Evolutionary conservation across 2,113 vertebrate species (phyloP), one percentile per base, ranked within the genome.

Genomic region (Hemichromis elongatus): DNA sequence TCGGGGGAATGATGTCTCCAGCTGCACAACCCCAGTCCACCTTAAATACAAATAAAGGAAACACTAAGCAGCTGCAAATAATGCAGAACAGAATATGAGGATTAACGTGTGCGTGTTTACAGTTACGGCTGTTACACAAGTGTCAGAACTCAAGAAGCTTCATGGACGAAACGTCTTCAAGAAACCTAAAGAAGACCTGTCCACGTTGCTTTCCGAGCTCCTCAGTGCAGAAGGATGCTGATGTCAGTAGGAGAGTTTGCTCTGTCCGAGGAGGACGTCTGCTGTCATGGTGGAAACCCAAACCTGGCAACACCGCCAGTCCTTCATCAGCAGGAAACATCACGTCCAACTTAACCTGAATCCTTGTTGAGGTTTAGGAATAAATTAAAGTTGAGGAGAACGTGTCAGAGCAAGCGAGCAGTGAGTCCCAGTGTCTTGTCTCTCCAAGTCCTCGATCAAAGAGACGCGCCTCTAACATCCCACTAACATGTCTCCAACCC

Each of bases 261-360:
- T 26, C 21, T 56, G 54, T 7, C 11, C 21, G 4, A 26, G 26
- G 11, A 28, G 54, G 54, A 57, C 7, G 33, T 9, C 33, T 9
- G 33, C 33, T 35, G 7, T 35, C 33, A 9, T 35, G 33, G 33
- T 35, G 7, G 53, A 5, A 57, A 1, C 14, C 55, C 56, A 59
- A 59, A 30, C 1, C 26, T 56, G n/a, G n/a, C 52, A 54, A 1
- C 5, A n/a, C 52, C n/a, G 5, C n/a, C 21, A 26, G 21, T 57
- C 57, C 57, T 4, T 19, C 9, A 28, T 33, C 57, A 61, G 57
- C 28, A 61, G 28, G 28, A 61, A 33, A 6, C 57, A 61, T 61
- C 1, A 0, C 0, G 28, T 11, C 10, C 9, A 33, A 61, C 28
- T 61, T 21, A 54, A 24, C 0, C 52, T 54, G 52, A 54, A 0